phyloP scores from a whole-genome alignment of 2,888 invertebrate species.

The Oscheius sp. region DNA sequence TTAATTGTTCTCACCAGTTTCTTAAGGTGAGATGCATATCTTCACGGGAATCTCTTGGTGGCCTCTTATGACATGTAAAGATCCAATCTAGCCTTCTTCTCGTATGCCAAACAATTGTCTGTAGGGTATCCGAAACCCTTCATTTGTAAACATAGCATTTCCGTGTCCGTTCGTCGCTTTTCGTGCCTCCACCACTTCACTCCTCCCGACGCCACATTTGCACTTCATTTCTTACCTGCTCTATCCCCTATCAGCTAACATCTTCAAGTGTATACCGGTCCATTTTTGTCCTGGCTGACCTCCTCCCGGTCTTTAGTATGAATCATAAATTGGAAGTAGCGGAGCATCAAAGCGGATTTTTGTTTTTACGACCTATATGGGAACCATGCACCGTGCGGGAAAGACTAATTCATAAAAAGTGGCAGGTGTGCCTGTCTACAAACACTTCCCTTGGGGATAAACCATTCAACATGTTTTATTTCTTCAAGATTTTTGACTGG shows the following conservation, averaged over 20 bases:
- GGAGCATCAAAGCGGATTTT: neutral
- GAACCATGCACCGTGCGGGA: neutral
- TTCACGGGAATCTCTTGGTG: conserved; percentile 11
- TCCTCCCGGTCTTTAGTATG: no score
- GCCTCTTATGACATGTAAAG: conserved; percentile 30
- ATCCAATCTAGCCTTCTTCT: conserved; percentile 13
- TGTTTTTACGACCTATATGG: neutral
- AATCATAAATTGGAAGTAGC: neutral
- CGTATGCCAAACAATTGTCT: conserved; percentile 24
- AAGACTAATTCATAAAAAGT: neutral
- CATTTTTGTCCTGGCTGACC: no score
- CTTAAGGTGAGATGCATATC: conserved; percentile 5
- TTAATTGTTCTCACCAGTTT: no score
- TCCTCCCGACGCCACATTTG: conserved; percentile 26
- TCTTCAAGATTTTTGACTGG: conserved; percentile 1
- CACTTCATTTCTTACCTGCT: conserved; percentile 30
- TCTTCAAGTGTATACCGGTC: no score
- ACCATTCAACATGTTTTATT: neutral
- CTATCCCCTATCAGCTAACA: neutral
- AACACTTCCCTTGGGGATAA: neutral
- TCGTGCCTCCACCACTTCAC: conserved; percentile 31
- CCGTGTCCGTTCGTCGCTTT: conserved; percentile 31
- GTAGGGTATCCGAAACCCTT: conserved; percentile 18
- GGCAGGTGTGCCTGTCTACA: neutral
- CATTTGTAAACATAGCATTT: conserved; percentile 25